Evolutionary conservation across 1,140 invertebrate genomes (phyloP), one percentile per base, ranked within the genome.

Genomic region (Caenorhabditis brenneri): DNA sequence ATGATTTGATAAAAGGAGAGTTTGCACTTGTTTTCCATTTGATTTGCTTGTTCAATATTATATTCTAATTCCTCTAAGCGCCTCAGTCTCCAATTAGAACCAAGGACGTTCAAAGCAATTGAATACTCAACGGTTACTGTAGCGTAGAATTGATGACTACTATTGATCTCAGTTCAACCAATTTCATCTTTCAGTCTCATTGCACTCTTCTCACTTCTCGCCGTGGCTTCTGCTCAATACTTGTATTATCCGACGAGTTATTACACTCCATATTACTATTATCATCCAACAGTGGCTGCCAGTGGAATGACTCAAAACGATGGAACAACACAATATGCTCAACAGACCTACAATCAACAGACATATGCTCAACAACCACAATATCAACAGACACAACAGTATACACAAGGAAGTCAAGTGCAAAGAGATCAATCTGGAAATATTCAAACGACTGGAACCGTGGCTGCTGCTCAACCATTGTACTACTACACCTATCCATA

Each of bases 401-500:
- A 58, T 12, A 12, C 51, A 19, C 80, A 81, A 22, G 80, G 51
- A 60, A 29, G 5, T 22, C 79, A 55, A 60, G 80, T 60, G 42
- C 51, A 29, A 19, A 16, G 27, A 55, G 53, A 36, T 46, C 80
- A 81, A 51, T 55, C 46, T 31, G 46, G 48, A 36, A 55, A 24
- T 55, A 19, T 39, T 36, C 39, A 36, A 15, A 33, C 48, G 10
- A 55, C 46, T 24, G 33, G 48, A 49, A 16, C 39, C n/a, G 33
- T 24, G 46, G 48, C 46, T 60, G 79, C n/a, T 24, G 19, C 51
- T 55, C 49, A 58, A 12, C 80, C 55, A 24, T 15, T 60, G 15
- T 80, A 80, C 49, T 80, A 80, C 49, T 53, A 58, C 19, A 81
- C 80, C 9, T 81, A 81, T 65, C 80, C 80, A 42, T 81, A 81